Evolutionary conservation across 2,797 vertebrate genomes (phyloP), one percentile per base, ranked within the genome.

Genomic region (Spinibarbus caldwelli): DNA sequence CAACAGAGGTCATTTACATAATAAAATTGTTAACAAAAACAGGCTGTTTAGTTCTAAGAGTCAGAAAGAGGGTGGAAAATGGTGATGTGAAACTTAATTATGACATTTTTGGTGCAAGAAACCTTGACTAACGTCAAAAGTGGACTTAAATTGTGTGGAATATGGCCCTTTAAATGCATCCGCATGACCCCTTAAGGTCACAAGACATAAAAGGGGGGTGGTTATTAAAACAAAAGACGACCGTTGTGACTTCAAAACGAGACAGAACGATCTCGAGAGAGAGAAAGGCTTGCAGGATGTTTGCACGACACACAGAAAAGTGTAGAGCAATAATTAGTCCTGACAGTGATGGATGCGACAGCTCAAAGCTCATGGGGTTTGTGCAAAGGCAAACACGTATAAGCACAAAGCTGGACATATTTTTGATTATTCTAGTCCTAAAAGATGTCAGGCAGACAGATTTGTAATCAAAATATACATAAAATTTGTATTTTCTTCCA

Each of bases 321-420:
- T 83, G 80, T 49, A 73, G 38, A 62, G 31, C 54, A 78, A 78
- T 83, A 83, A 89, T 87, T 52, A 87, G 87, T 59, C 57, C 64
- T 83, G 87, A 90, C 85, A 84, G 45, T 86, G 87, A 88, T 73
- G 64, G 62, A 85, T 86, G 73, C 29, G 62, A 76, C 79, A 73
- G 62, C 29, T 54, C 19, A 49, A 82, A 78, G 68, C 62, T 79
- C 52, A 29, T 38, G 80, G 81, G 84, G 73, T 66, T 54, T 64
- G 71, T 76, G 38, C 79, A 67, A 71, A 78, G 52, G 34, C 62
- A 43, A 66, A 81, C 79, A 59, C 38, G 70, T 49, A 76, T 49
- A 87, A 45, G 49, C 82, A 57, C 67, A 49, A 57, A 62, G 29
- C 45, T 43, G n/a, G 54, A 82, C 29, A 80, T 23, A 41, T 71